Evolutionary conservation across 1,140 invertebrate genomes (phyloP), one percentile per base, ranked within the genome.

Genomic region (Copidosoma floridanum): DNA sequence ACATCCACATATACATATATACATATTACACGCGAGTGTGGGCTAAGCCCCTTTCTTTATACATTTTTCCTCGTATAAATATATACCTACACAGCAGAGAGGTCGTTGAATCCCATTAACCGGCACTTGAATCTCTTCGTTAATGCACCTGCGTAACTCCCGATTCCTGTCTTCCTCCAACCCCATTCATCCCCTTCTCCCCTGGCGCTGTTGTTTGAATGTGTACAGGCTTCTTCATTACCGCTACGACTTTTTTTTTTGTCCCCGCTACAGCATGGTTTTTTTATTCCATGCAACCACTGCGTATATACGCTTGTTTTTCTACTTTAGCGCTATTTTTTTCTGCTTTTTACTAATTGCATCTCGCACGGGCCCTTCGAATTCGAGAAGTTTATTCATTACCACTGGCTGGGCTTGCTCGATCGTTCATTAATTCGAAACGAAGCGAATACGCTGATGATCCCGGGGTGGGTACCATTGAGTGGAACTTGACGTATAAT

Each of bases 41-140:
- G n/a, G n/a, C n/a, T n/a, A n/a, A n/a, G n/a, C n/a, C n/a, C 50
- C 58, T 53, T 43, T 43, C 29, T 60, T 32, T 38, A 32, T 44
- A 37, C 44, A 21, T 16, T 51, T 63, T 52, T 63, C 27, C 50
- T 63, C 53, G 51, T 41, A 4, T n/a, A n/a, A n/a, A n/a, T n/a
- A n/a, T n/a, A n/a, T n/a, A n/a, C n/a, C n/a, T n/a, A n/a, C n/a
- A n/a, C n/a, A n/a, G n/a, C 48, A 37, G 18, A 48, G 35, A 73
- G 70, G 69, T 73, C 70, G 63, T 72, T 73, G 70, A 73, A 71
- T 73, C 62, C 66, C 66, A 72, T 73, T 73, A 65, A 65, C 67
- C 66, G 68, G 66, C 67, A 65, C 68, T 71, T 43, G 44, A 61
- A 56, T 55, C 50, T 40, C 26, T n/a, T 53, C 10, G 12, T 48